Evolutionary conservation across 1,140 invertebrate genomes (phyloP).

Genomic region (Aporrectodea caliginosa): DNA sequence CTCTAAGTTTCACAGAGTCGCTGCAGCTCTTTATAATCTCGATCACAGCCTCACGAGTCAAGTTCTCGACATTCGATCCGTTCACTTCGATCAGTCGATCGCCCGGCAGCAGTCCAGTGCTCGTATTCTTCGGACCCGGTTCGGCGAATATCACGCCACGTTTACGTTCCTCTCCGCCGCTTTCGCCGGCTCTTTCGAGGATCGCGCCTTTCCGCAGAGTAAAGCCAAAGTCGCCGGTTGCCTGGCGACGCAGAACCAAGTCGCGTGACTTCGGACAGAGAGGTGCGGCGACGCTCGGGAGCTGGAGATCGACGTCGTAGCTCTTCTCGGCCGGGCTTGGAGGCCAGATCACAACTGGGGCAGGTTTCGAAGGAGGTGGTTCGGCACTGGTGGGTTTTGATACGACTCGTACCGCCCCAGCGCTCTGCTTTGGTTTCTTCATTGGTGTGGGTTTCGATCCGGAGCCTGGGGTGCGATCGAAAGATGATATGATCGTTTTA

Average conservation of each 20-base stretch:
- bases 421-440: background rate
- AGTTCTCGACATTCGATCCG: slow-evolving; percentile 75
- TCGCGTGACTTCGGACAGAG: slow-evolving; percentile 71
- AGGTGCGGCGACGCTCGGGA: slow-evolving; percentile 73
- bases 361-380: slow-evolving; percentile 7
- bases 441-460: background rate
- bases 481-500: background rate
- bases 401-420: background rate
- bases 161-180: slow-evolving; percentile 47
- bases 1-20: slow-evolving; percentile 77
- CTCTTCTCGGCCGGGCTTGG: slow-evolving; percentile 42
- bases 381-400: background rate
- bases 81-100: slow-evolving; percentile 90
- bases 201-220: slow-evolving; percentile 69
- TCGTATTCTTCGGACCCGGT: slow-evolving; percentile 66
- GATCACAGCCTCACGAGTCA: slow-evolving; percentile 84
- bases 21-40: slow-evolving; percentile 83
- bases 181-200: slow-evolving; percentile 51
- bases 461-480: background rate
- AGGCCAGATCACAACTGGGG: background rate
- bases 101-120: slow-evolving; percentile 79
- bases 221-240: slow-evolving; percentile 89
- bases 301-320: slow-evolving; percentile 62
- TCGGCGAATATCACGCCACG: slow-evolving; percentile 86
- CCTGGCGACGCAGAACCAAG: slow-evolving; percentile 74